Conservation (phyloP, 1,140 invertebrate genomes). For the Ladona fulva region DNA sequence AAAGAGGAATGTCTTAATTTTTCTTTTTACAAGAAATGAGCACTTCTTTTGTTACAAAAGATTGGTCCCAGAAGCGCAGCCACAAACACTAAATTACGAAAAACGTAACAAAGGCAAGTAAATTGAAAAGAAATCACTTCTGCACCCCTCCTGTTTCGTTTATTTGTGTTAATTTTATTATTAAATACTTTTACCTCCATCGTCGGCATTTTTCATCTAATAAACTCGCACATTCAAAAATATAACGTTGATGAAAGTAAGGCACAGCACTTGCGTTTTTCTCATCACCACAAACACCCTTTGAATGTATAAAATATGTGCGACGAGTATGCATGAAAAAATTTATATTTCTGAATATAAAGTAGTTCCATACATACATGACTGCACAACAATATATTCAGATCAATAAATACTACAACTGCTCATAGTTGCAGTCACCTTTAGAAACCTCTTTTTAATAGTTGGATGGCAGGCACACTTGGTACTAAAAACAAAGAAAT, state of each 20-base stretch:
- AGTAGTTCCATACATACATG: no score
- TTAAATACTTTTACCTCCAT: not conserved
- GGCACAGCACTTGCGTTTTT: slow-evolving; percentile 7
- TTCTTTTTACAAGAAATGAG: not conserved
- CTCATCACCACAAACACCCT: not conserved
- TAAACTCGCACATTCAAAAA: slow-evolving; percentile 1
- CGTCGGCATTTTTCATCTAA: not conserved
- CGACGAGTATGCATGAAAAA: no score
- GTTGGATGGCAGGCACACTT: not conserved
- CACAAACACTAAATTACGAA: not conserved
- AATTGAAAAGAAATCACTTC: not conserved
- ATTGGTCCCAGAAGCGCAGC: not conserved
- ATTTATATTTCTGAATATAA: no score
- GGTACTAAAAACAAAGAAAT: not conserved
- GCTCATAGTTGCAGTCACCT: not conserved
- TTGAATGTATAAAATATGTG: not conserved
- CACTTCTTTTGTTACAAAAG: not conserved
- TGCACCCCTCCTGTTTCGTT: not conserved
- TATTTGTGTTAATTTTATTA: not conserved
- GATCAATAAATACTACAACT: no score
- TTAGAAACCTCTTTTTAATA: not conserved
- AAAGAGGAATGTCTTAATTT: not conserved
- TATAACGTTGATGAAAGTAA: slow-evolving; percentile 3
- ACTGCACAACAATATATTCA: no score
- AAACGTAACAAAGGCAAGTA: not conserved